Evolutionary conservation across 2,888 invertebrate genomes (phyloP).

Genomic region (Chelonus formosanus): DNA sequence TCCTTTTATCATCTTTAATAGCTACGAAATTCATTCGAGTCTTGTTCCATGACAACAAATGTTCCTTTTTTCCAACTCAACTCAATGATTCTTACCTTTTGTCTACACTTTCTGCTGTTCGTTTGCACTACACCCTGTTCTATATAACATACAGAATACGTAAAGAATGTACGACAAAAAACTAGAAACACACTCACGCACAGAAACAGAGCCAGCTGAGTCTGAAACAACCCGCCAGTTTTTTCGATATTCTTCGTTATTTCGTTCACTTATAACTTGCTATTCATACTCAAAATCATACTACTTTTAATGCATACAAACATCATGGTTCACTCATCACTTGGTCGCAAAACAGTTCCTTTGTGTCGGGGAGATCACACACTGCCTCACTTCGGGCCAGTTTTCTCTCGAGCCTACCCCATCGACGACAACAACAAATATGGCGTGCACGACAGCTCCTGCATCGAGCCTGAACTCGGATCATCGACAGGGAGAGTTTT

Average conservation of each 20-base stretch:
- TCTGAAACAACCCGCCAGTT: slow-evolving; percentile 41
- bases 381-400: slow-evolving; percentile 36
- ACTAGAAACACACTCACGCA: slow-evolving; percentile 35
- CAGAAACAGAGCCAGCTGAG: slow-evolving; percentile 54
- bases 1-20: slow-evolving; percentile 19
- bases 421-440: slow-evolving; percentile 84
- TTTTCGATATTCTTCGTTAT: slow-evolving; percentile 20
- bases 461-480: slow-evolving; percentile 19
- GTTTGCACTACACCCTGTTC: slow-evolving; percentile 9
- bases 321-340: slow-evolving; percentile 10
- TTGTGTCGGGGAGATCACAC: slow-evolving; percentile 32
- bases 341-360: slow-evolving; percentile 23
- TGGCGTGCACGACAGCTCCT: slow-evolving; percentile 67
- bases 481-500: slow-evolving; percentile 11
- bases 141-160: slow-evolving; percentile 26
- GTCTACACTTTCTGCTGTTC: slow-evolving; percentile 2
- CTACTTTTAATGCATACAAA: slow-evolving; percentile 1
- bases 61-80: background rate
- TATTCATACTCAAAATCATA: slow-evolving; percentile 1
- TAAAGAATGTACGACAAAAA: slow-evolving; percentile 25
- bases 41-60: slow-evolving; percentile 12
- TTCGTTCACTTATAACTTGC: slow-evolving; percentile 34
- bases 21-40: background rate
- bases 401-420: slow-evolving; percentile 67
- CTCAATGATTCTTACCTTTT: slow-evolving; percentile 23